Percentiles rank a stretch among this genome's conserved stretches.
Conservation (phyloP, 2,888 invertebrate species). For the Drosophila cognata region DNA sequence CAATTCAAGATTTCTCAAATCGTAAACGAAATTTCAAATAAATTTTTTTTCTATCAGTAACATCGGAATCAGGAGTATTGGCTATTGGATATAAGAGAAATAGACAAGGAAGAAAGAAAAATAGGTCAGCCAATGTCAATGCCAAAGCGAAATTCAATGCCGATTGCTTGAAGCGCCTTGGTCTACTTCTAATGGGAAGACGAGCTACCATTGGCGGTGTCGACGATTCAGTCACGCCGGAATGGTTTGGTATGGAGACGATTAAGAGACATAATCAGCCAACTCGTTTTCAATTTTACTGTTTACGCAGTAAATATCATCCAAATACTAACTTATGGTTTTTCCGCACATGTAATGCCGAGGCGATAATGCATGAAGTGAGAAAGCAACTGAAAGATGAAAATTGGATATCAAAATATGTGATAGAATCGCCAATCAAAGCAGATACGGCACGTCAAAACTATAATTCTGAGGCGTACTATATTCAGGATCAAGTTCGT, state of each 20-base stretch:
- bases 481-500: not conserved
- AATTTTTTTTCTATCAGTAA: not conserved
- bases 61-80: not conserved
- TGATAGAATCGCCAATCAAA: not conserved
- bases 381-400: not conserved
- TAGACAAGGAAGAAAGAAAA: not conserved
- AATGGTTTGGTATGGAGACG: not conserved
- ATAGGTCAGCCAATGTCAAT: not conserved
- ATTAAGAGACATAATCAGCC: not conserved
- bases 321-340: rapidly evolving
- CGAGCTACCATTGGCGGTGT: not conserved
- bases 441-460: not conserved
- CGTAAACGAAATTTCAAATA: not conserved
- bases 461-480: not conserved
- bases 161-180: not conserved
- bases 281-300: not conserved
- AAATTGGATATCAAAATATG: slow-evolving; percentile 14
- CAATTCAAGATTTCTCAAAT: not conserved
- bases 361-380: not conserved
- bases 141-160: not conserved
- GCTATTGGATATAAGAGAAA: not conserved
- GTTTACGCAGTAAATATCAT: not conserved
- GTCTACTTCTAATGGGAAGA: slow-evolving; percentile 2
- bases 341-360: not conserved
- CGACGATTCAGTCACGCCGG: not conserved